Percentiles rank a stretch among this genome's conserved stretches.
Evolutionary conservation across 2,888 invertebrate species (phyloP).

Genomic region (Ophioninae sp.): DNA sequence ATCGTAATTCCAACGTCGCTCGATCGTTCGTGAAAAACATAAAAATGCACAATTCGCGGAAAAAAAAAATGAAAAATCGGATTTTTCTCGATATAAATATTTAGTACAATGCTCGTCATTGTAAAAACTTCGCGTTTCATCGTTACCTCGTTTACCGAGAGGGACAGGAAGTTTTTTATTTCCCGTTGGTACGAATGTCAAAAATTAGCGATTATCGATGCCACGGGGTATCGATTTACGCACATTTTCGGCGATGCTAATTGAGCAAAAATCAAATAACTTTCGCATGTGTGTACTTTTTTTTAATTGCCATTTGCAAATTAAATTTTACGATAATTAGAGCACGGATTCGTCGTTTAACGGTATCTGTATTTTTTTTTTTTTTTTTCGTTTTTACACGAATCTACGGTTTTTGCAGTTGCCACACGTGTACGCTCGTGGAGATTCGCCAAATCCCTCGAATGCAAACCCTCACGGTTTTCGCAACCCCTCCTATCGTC

Average conservation of each 20-base stretch:
- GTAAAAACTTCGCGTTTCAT: not conserved
- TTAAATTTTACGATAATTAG: conserved; percentile 50
- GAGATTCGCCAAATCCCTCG: conserved; percentile 36
- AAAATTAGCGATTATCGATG: conserved; percentile 15
- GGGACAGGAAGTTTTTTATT: not conserved
- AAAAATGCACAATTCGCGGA: too few relatives aligned
- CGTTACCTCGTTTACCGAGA: not conserved
- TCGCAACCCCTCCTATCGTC: conserved; percentile 30
- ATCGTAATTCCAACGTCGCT: too few relatives aligned
- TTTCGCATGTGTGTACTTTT: not conserved
- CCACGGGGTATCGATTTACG: not conserved
- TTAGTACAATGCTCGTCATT: not conserved
- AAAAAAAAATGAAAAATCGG: too few relatives aligned
- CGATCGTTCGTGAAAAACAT: too few relatives aligned
- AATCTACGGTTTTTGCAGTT: conserved; percentile 32
- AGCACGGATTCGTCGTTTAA: conserved; percentile 29
- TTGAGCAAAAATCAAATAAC: conserved; percentile 6
- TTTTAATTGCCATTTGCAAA: conserved; percentile 3
- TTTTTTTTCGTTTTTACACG: conserved; percentile 28
- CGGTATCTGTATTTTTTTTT: conserved; percentile 6
- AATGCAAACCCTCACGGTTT: conserved; percentile 26
- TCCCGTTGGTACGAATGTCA: not conserved
- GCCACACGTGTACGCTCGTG: not conserved
- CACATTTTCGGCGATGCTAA: not conserved
- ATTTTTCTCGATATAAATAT: not conserved